Evolutionary conservation across 2,113 vertebrate species (phyloP), one percentile per base, ranked within the genome.

Genomic region (Notothenia rossii): DNA sequence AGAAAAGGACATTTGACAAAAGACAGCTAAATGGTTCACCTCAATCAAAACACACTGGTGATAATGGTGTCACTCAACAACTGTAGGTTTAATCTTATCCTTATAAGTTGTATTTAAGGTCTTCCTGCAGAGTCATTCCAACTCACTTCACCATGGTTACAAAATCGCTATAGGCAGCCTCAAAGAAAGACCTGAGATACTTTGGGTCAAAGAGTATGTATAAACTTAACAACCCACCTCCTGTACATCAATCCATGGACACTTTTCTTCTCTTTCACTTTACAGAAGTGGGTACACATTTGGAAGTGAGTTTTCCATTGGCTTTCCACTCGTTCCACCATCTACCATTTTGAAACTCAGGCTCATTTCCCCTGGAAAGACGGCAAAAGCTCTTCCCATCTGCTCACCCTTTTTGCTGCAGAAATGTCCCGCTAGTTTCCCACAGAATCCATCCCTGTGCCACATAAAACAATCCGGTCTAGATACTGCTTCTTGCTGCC

Each of bases 301-400:
- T 88, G 82, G 84, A 86, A 89, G 84, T 82, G 76, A 78, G 89
- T 88, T 92, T 91, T 91, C 83, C 87, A 81, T 74, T 66, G 85
- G 75, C 85, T 70, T 86, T 91, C 88, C 58, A 75, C 78, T 86
- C 36, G 14, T 62, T 84, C 79, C 68, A 56, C 77, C 84, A 62
- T 84, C 84, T 75, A 55, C 79, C 78, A 65, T 81, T 84, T 65
- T 69, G 46, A 77, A 76, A 54, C 56, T 48, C 79, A 43, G 48
- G 78, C 55, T 83, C 50, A 64, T 50, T 84, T 89, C 77, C 53
- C 40, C 68, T 86, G 67, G 67, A 79, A 63, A 10, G 11, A 69
- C 9, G 1, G 72, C 51, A 83, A 67, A 82, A 74, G 71, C 59
- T 81, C 58, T 70, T 85, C 74, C 76, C 73, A 36, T 75, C 51